Evolutionary conservation across 2,888 invertebrate species (phyloP).

Genomic region (Parelbella ahira): DNA sequence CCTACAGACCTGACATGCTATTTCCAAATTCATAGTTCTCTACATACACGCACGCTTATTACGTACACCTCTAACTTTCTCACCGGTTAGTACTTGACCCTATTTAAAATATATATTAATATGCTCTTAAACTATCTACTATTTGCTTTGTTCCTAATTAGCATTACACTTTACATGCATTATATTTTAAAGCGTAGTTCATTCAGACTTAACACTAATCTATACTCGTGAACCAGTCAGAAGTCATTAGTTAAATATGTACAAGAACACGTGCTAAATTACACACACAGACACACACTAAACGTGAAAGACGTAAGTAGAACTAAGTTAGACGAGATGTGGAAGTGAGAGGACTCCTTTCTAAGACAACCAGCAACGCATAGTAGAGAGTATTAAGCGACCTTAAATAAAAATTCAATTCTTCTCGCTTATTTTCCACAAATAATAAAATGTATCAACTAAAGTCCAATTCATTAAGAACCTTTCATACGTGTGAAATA

Average conservation of each 20-base stretch:
- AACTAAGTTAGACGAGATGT: slow-evolving; percentile 31
- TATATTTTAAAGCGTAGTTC: too few species aligned
- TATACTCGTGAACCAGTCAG: slow-evolving; percentile 8
- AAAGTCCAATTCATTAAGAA: too few species aligned
- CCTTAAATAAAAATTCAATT: slow-evolving; percentile 56
- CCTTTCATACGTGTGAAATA: too few species aligned
- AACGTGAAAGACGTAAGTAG: neutral
- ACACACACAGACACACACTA: slow-evolving; percentile 14
- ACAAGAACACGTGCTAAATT: slow-evolving; percentile 26
- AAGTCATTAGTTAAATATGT: slow-evolving; percentile 25
- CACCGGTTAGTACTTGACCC: too few species aligned
- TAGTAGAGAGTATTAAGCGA: slow-evolving; percentile 43
- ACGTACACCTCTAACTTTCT: too few species aligned
- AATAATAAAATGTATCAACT: too few species aligned
- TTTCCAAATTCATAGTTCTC: too few species aligned
- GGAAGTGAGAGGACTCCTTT: slow-evolving; percentile 35
- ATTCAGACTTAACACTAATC: neutral
- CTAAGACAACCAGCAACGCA: slow-evolving; percentile 31
- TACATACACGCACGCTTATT: too few species aligned
- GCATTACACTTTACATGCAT: neutral
- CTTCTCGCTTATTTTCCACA: slow-evolving; percentile 24
- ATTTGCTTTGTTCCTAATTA: too few species aligned
- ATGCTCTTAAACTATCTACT: too few species aligned
- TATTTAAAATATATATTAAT: too few species aligned
- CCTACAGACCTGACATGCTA: too few species aligned